Base-by-base conservation (phyloP, 1,140 invertebrate genomes). In the Heterodera schachtii region DNA sequence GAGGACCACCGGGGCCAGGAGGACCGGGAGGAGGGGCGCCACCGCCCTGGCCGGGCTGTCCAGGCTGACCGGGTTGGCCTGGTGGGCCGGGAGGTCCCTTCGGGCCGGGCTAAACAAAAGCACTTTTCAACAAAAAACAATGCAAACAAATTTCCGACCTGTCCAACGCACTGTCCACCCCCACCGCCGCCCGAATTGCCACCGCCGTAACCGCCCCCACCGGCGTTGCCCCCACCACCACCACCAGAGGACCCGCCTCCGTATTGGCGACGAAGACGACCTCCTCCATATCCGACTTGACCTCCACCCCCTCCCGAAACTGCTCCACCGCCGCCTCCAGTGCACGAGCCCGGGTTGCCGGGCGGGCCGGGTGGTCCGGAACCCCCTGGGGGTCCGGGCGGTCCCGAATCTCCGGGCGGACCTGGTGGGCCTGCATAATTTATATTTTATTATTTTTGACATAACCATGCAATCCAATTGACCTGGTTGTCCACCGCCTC, bases 371-470 rank as follows among this genome's bases (percentile, higher is more conserved):
- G 82, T 44, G 31, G 47, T 84, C 82, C 82, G n/a, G 67, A 70
- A 67, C 49, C 41, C 46, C 75, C 75, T 57, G 83, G 19, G 13
- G 73, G 21, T n/a, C 83, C 83, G 46, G 79, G 57, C 52, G 67
- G 78, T 83, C 83, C 83, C n/a, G 73, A 21, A 66, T 57, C 44
- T 52, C 83, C 83, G n/a, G 83, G 80, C 41, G 75, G 75, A 7
- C 80, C 80, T 16, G 75, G 79, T 41, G 80, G 80, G 71, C 75
- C 75, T 74, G 41, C 79, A 74, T 31, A 73, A 31, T 57, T 52
- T 69, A 66, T 19, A 9, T n/a, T n/a, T 9, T 73, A 21, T 19
- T n/a, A 16, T 19, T 64, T 64, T 16, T 64, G 2, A 64, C 13
- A 64, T 3, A 64, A 19, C 16, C 19, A 64, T 19, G 49, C 11